Evolutionary conservation across 1,140 invertebrate species (phyloP).

Genomic region (Calycopis cecrops): DNA sequence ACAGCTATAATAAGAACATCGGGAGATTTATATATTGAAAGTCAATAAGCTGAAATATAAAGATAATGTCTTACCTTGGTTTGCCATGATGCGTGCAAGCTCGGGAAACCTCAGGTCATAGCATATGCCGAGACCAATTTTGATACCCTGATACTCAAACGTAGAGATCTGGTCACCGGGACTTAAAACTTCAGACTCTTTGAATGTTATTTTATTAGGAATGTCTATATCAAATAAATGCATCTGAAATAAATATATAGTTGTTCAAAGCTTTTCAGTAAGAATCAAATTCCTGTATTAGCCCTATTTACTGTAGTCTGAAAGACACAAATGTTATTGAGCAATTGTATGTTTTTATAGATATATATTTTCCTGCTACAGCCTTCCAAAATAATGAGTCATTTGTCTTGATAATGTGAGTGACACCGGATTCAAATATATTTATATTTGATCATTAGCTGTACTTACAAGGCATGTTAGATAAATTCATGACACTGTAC

Average conservation of each 20-base stretch:
- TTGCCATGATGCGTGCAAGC: slow-evolving; percentile 89
- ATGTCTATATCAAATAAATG: slow-evolving; percentile 98
- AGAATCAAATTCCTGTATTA: too few relatives aligned
- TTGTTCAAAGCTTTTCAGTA: too few relatives aligned
- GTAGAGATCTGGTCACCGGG: slow-evolving; percentile 85
- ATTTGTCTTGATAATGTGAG: too few relatives aligned
- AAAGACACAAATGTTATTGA: too few relatives aligned
- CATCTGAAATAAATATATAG: slow-evolving; percentile 78
- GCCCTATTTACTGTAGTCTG: too few relatives aligned
- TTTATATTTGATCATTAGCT: too few relatives aligned
- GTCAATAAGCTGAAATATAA: background rate
- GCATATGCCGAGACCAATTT: slow-evolving; percentile 94
- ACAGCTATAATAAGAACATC: too few relatives aligned
- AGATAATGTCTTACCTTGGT: slow-evolving; percentile 74
- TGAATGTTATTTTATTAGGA: slow-evolving; percentile 93
- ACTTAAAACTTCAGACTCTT: slow-evolving; percentile 90
- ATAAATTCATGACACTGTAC: slow-evolving; percentile 43
- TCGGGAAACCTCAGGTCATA: slow-evolving; percentile 96
- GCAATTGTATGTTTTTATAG: too few relatives aligned
- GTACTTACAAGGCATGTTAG: too few relatives aligned
- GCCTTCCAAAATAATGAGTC: too few relatives aligned
- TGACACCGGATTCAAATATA: too few relatives aligned
- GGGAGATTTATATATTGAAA: background rate
- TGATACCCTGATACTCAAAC: slow-evolving; percentile 84
- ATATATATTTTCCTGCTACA: too few relatives aligned